These are phyloP conservation scores for Cebus imitator DNA, from an alignment of 2,113 vertebrate genomes.

Conservation along the genomic window DNA sequence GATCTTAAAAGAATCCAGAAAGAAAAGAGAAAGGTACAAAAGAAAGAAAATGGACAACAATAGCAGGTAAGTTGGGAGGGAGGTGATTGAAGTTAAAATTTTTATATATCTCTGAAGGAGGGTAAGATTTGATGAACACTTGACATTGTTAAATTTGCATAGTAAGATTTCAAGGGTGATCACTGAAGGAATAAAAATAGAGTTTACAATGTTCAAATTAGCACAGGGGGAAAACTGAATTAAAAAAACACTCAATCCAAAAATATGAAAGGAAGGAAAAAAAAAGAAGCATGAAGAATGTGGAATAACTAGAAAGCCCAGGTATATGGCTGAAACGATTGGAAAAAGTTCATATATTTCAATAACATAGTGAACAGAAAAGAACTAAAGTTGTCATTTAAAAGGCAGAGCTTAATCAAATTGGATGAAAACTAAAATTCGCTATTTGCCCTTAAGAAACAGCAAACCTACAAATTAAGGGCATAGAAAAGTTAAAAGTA, in stretches of 20 bases:
- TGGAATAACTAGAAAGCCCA: neutral
- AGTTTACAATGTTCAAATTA: neutral
- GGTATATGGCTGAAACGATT: neutral
- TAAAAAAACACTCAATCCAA: neutral
- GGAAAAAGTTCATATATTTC: neutral
- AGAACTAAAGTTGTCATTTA: neutral
- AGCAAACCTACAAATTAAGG: neutral
- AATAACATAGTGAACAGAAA: neutral
- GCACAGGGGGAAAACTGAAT: neutral
- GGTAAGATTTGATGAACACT: neutral
- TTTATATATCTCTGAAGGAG: neutral
- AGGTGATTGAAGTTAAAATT: neutral
- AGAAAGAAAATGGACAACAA: neutral
- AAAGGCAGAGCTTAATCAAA: neutral
- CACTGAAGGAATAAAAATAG: neutral
- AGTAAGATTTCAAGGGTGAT: neutral
- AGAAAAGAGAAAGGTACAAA: neutral
- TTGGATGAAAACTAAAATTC: neutral
- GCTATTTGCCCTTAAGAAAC: neutral
- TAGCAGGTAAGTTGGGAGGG: neutral
- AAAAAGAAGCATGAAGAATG: neutral
- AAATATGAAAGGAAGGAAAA: neutral
- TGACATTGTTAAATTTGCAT: neutral
- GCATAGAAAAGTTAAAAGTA: neutral
- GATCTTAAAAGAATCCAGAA: neutral